Evolutionary conservation across 2,113 vertebrate genomes (phyloP).

Genomic region (Cariama cristata): DNA sequence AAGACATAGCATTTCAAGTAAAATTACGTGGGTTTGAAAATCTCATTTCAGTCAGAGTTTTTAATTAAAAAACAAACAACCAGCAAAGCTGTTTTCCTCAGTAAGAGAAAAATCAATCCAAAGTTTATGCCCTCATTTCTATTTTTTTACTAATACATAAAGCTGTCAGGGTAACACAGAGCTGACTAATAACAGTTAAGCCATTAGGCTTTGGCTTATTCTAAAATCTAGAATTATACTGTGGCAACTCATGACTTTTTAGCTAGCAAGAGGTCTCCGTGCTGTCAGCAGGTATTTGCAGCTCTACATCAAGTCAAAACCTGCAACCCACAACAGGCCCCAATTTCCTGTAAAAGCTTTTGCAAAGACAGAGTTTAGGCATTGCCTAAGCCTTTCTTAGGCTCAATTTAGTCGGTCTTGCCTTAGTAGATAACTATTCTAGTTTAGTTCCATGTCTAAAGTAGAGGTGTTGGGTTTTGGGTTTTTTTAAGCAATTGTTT

Average conservation of each 20-base stretch:
- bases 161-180: not conserved
- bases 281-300: not conserved
- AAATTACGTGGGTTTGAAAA: not conserved
- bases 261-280: not conserved
- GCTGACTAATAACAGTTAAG: not conserved
- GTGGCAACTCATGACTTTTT: not conserved
- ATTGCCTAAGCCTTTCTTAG: not conserved
- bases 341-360: not conserved
- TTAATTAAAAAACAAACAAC: slow-evolving; percentile 36
- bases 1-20: not conserved
- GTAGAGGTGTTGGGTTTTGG: rapidly evolving
- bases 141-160: not conserved
- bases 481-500: not conserved
- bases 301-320: not conserved
- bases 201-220: not conserved
- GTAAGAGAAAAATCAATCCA: not conserved
- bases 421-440: not conserved
- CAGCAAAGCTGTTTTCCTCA: not conserved
- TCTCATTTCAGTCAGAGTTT: not conserved
- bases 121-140: not conserved
- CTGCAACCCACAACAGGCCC: not conserved
- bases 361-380: not conserved
- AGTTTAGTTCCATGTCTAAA: not conserved
- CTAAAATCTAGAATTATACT: not conserved
- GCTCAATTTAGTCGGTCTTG: not conserved